Evolutionary conservation across 2,797 vertebrate genomes (phyloP).

Genomic region (Hemibagrus guttatus): DNA sequence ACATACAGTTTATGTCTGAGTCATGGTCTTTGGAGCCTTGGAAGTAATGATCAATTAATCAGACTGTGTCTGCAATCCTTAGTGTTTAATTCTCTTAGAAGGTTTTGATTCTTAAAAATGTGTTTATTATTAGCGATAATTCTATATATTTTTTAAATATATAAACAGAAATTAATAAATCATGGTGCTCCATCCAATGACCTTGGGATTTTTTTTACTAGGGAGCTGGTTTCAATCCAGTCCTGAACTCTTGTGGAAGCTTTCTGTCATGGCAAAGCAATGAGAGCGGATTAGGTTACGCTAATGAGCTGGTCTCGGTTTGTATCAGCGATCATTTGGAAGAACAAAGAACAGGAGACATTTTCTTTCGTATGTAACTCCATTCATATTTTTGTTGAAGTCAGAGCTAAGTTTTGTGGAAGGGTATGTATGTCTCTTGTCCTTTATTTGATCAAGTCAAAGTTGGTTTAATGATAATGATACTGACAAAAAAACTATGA

Average conservation of each 20-base stretch:
- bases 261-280: conserved; percentile 53
- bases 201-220: conserved; percentile 49
- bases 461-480: neutral
- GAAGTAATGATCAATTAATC: neutral
- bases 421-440: neutral
- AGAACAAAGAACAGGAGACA: conserved; percentile 35
- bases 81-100: neutral
- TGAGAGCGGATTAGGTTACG: conserved; percentile 64
- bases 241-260: conserved; percentile 61
- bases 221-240: conserved; percentile 69
- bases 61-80: neutral
- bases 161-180: conserved; percentile 59
- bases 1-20: neutral
- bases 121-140: too few relatives aligned
- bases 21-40: neutral
- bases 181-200: conserved; percentile 45
- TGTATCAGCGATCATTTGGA: conserved; percentile 65
- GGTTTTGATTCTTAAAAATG: too few relatives aligned
- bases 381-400: conserved; percentile 59
- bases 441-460: neutral
- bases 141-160: too few relatives aligned
- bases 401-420: conserved; percentile 41
- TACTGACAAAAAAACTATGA: neutral
- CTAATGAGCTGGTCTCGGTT: conserved; percentile 58
- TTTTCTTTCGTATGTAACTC: conserved; percentile 4